These are phyloP conservation scores for Paramuricea clavata DNA, from an alignment of 92 coral and sea anemone species.

Conservation along the genomic window DNA sequence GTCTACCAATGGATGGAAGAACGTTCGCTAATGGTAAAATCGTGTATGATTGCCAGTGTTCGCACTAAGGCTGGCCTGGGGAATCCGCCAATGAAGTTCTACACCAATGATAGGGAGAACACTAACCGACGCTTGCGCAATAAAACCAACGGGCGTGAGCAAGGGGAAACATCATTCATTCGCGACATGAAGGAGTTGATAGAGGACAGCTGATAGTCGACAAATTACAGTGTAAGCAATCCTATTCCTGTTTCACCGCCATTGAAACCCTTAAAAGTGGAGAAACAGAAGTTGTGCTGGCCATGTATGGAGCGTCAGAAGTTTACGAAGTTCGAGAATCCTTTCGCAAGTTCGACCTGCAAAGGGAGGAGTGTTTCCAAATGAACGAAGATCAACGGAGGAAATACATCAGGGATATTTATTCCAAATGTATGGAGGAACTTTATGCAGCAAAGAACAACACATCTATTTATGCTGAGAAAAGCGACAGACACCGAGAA, in stretches of 20 bases:
- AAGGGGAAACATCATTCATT: constrained; percentile 40
- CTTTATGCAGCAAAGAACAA: constrained; percentile 30
- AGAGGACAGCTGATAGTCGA: constrained; percentile 35
- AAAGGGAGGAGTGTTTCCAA: constrained; percentile 19
- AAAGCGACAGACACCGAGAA: not conserved
- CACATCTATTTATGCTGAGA: not conserved
- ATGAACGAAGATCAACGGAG: constrained; percentile 38
- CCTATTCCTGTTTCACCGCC: not conserved
- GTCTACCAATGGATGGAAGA: constrained; percentile 38
- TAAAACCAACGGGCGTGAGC: constrained; percentile 3
- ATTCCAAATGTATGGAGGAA: constrained; percentile 22
- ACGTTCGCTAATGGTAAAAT: constrained; percentile 52
- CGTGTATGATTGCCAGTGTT: constrained; percentile 61
- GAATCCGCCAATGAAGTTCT: constrained; percentile 56
- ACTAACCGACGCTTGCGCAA: constrained; percentile 37
- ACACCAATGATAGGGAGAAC: constrained; percentile 59
- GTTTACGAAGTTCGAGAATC: constrained; percentile 27
- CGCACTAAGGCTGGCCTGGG: constrained; percentile 69
- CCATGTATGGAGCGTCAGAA: constrained; percentile 36
- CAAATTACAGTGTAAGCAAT: not conserved
- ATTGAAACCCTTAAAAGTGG: not conserved
- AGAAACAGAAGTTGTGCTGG: constrained; percentile 41
- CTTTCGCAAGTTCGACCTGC: constrained; percentile 16
- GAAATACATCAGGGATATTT: not conserved
- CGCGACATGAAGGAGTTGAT: constrained; percentile 47